phyloP scores from a whole-genome alignment of 1,140 invertebrate species.

The Drosophila littoralis region DNA sequence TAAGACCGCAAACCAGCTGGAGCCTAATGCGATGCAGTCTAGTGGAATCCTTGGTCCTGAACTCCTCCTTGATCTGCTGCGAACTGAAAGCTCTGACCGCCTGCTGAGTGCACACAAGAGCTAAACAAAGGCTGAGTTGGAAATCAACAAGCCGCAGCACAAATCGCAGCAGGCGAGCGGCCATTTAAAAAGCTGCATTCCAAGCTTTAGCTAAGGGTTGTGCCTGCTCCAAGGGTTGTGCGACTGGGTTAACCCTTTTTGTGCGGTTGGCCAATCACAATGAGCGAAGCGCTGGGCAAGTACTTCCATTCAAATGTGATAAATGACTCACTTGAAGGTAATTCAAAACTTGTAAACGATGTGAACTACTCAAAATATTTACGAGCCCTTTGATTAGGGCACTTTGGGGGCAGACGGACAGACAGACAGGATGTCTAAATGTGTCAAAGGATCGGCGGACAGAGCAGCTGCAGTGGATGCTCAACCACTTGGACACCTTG shows the following conservation, averaged over 20 bases:
- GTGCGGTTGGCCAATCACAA: constrained; percentile 37
- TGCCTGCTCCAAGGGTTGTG: constrained; percentile 28
- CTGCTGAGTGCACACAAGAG: constrained; percentile 13
- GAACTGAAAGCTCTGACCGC: constrained; percentile 40
- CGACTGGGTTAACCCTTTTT: constrained; percentile 42
- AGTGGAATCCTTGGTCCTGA: not conserved
- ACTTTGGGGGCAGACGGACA: not conserved
- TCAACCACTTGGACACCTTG: constrained; percentile 41
- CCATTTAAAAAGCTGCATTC: constrained; percentile 45
- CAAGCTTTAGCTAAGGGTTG: constrained; percentile 39
- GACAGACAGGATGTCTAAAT: constrained; percentile 22
- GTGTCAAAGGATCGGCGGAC: constrained; percentile 52
- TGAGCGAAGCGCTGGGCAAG: not conserved
- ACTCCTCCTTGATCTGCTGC: not conserved
- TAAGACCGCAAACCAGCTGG: constrained; percentile 38
- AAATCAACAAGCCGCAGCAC: constrained; percentile 5
- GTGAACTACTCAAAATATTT: constrained; percentile 46
- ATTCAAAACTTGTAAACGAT: constrained; percentile 31
- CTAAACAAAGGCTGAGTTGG: constrained; percentile 15
- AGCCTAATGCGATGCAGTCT: constrained; percentile 21
- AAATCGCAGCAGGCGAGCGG: constrained; percentile 37
- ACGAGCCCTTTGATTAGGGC: constrained; percentile 8
- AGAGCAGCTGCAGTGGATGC: constrained; percentile 36
- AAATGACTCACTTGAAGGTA: constrained; percentile 22
- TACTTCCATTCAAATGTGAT: constrained; percentile 5